Conservation (phyloP, 2,888 invertebrate genomes). For the Dynastes maya region DNA sequence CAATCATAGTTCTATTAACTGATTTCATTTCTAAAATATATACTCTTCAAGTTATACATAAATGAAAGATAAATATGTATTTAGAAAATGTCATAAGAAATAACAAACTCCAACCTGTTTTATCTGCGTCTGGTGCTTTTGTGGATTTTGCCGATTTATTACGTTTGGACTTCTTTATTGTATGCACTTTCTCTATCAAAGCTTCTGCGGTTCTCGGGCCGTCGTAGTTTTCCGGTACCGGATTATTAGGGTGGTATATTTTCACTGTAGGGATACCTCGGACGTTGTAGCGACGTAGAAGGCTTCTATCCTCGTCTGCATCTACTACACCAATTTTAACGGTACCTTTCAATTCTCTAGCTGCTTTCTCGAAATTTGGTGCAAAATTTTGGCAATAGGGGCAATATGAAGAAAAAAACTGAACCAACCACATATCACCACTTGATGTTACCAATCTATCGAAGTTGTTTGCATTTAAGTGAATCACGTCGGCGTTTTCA, state of each 20-base stretch:
- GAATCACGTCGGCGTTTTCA: constrained; percentile 46
- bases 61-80: too few relatives aligned
- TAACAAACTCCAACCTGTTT: constrained; percentile 29
- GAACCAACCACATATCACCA: constrained; percentile 55
- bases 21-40: too few relatives aligned
- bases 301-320: constrained; percentile 52
- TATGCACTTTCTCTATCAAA: constrained; percentile 49
- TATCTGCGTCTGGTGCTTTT: constrained; percentile 8
- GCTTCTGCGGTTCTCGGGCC: constrained; percentile 54
- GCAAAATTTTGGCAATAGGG: constrained; percentile 56
- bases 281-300: constrained; percentile 51
- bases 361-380: constrained; percentile 56
- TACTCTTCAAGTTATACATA: too few relatives aligned
- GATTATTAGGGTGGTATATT: constrained; percentile 54
- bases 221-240: constrained; percentile 54
- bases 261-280: constrained; percentile 55
- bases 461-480: constrained; percentile 53
- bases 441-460: constrained; percentile 53
- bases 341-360: constrained; percentile 50
- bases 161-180: constrained; percentile 41
- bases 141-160: constrained; percentile 18
- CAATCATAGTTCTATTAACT: too few relatives aligned
- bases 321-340: constrained; percentile 56
- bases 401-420: constrained; percentile 57
- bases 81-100: constrained; percentile 18